phyloP scores from a whole-genome alignment of 2,888 invertebrate species.

The Trachelus troglodyta region DNA sequence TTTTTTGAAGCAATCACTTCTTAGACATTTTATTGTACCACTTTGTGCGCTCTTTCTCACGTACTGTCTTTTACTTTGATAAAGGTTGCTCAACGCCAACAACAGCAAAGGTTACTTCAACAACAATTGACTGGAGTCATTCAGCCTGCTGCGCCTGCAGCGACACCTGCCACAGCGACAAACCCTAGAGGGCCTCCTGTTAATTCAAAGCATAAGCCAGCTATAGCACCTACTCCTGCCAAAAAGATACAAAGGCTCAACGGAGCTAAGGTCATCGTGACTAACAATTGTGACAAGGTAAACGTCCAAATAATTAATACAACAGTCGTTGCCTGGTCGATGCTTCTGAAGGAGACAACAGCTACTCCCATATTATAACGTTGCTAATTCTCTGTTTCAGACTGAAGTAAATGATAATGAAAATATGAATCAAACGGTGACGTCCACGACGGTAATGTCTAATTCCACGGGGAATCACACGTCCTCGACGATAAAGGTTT shows the following conservation, averaged over 20 bases:
- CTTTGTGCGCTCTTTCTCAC: not conserved
- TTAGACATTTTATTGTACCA: slow-evolving; percentile 3
- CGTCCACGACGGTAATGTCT: slow-evolving; percentile 40
- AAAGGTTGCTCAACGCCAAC: slow-evolving; percentile 78
- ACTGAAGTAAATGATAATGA: slow-evolving; percentile 59
- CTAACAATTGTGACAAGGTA: slow-evolving; percentile 64
- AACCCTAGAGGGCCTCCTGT: slow-evolving; percentile 52
- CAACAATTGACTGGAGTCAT: slow-evolving; percentile 62
- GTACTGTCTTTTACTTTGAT: slow-evolving; percentile 11
- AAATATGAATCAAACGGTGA: slow-evolving; percentile 49
- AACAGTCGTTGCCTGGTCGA: not conserved
- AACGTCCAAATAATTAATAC: not conserved
- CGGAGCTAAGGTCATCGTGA: slow-evolving; percentile 61
- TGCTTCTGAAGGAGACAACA: not conserved
- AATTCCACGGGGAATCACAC: slow-evolving; percentile 57
- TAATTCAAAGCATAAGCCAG: slow-evolving; percentile 57
- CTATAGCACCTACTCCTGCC: slow-evolving; percentile 58
- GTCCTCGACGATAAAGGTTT: slow-evolving; percentile 49
- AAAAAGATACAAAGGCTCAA: slow-evolving; percentile 64
- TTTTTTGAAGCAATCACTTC: not conserved
- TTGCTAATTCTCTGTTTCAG: slow-evolving; percentile 33
- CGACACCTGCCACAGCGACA: slow-evolving; percentile 52
- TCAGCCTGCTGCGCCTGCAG: slow-evolving; percentile 53
- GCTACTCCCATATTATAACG: not conserved
- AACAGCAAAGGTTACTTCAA: slow-evolving; percentile 71